Percentiles rank a stretch among this genome's conserved stretches.
These are phyloP conservation scores for Amazona ochrocephala DNA, from an alignment of 2,797 vertebrate species.

Conservation along the genomic window DNA sequence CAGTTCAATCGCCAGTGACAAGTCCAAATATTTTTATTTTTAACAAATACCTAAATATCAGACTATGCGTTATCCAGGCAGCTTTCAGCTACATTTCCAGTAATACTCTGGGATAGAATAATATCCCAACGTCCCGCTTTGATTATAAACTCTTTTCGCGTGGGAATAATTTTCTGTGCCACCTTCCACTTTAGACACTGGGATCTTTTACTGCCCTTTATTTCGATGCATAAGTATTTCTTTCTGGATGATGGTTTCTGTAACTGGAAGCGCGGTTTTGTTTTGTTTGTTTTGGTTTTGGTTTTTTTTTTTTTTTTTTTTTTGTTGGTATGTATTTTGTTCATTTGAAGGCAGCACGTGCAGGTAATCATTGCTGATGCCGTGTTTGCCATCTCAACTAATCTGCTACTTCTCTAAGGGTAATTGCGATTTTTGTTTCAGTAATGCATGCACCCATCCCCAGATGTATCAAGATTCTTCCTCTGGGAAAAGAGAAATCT, in stretches of 20 bases:
- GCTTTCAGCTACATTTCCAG: background rate
- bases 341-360: background rate
- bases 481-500: background rate
- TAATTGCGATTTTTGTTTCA: background rate
- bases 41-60: constrained; percentile 21
- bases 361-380: background rate
- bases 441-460: background rate
- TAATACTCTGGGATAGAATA: background rate
- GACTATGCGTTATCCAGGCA: background rate
- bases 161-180: background rate
- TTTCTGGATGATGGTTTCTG: background rate
- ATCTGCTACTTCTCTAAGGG: background rate
- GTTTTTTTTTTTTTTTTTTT: background rate
- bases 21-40: constrained; percentile 28
- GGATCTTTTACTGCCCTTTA: background rate
- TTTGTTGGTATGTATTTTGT: background rate
- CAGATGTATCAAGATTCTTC: background rate
- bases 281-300: no score
- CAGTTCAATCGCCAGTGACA: background rate
- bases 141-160: background rate
- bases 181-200: background rate
- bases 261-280: background rate
- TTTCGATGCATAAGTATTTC: constrained; percentile 18
- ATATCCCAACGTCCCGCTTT: background rate
- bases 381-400: background rate